Evolutionary conservation across 2,888 invertebrate species (phyloP), one percentile per base, ranked within the genome.

Genomic region (Dexiosoma caninum): DNA sequence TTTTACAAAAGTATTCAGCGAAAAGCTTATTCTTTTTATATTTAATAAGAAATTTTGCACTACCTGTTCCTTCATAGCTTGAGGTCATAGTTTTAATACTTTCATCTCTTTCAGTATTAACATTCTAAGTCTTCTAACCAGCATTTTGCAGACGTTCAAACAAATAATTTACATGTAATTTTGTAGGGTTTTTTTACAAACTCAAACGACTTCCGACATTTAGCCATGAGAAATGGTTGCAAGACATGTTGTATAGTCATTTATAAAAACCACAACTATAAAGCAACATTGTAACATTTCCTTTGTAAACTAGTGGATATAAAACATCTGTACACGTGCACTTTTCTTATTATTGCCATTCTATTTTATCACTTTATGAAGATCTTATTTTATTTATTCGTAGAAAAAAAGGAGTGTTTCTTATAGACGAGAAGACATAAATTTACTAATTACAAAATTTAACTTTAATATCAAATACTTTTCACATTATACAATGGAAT

Each of bases 211-310:
- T 72, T 81, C 81, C 77, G 77, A 77, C 69, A 51, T 69, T 77
- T 77, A 59, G 55, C 81, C 72, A 77, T 77, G 77, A 72, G 30
- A 42, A 77, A 74, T 81, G 62, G 62, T 69, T 78, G 70, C 64
- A 49, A 59, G 42, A 71, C 77, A 78, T 71, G 77, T 57, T 55
- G 37, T 40, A 14, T 37, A 27, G 9, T 14, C 53, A 14, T 74
- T 40, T 66, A 62, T 74, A 23, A 66, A 55, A 66, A 66, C 64
- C 64, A 35, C 55, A 74, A 64, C n/a, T 14, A 35, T 53, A 62
- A 64, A 19, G 6, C 16, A 27, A 40, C 23, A 46, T 46, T 35
- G 27, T 27, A 49, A 42, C 75, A 59, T 75, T 66, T 67, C 67
- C 42, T 62, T 32, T 5, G n/a, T 23, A 51, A n/a, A n/a, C n/a